Conservation (phyloP, 2,888 invertebrate species). For the Melanargia galathea region DNA sequence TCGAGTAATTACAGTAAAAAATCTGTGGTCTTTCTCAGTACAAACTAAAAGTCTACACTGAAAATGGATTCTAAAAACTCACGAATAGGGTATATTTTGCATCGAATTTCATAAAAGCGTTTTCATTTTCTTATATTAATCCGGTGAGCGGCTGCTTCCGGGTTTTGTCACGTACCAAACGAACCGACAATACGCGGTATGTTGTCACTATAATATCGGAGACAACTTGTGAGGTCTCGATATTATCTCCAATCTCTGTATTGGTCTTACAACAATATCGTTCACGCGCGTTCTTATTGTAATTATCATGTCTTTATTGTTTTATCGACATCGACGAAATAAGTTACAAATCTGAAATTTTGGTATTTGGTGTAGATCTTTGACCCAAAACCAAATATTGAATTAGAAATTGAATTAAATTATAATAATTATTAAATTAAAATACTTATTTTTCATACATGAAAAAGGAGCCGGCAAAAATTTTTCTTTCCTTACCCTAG, state of each 20-base stretch:
- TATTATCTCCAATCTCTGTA: not conserved
- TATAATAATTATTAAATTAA: too few relatives aligned
- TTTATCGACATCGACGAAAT: too few relatives aligned
- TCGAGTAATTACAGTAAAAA: constrained; percentile 12
- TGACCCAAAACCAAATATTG: too few relatives aligned
- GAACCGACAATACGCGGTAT: constrained; percentile 17
- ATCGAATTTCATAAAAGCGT: not conserved
- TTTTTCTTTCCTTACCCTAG: too few relatives aligned
- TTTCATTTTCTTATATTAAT: constrained; percentile 22
- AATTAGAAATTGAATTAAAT: too few relatives aligned
- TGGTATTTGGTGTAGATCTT: too few relatives aligned
- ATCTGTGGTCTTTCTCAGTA: constrained; percentile 2
- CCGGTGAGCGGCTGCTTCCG: constrained; percentile 14
- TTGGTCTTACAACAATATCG: not conserved
- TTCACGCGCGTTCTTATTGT: not conserved
- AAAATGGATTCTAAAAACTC: not conserved
- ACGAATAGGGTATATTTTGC: not conserved
- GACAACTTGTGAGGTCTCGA: constrained; percentile 3
- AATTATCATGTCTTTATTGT: too few relatives aligned
- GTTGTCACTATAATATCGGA: constrained; percentile 7
- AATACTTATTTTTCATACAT: too few relatives aligned
- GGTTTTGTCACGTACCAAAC: constrained; percentile 18
- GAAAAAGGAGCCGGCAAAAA: too few relatives aligned
- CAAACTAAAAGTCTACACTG: not conserved
- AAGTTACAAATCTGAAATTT: too few relatives aligned